Conservation (phyloP, 2,113 vertebrate genomes). For the Pavo muticus region DNA sequence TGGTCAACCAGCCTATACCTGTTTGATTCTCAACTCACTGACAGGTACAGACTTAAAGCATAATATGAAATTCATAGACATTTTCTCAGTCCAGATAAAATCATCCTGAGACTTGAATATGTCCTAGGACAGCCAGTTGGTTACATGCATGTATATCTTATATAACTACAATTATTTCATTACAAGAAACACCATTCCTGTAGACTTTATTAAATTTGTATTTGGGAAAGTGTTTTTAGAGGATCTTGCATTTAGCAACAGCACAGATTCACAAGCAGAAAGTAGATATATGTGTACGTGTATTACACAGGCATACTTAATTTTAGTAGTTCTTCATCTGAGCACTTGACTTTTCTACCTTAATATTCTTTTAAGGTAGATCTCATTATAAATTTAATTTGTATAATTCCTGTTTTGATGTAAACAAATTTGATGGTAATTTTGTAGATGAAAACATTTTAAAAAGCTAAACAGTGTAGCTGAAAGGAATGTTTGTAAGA, state of each 20-base stretch:
- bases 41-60: background rate
- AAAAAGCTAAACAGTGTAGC: background rate
- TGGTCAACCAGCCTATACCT: accelerated
- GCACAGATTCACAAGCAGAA: background rate
- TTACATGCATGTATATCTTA: background rate
- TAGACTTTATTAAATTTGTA: background rate
- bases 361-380: conserved; percentile 44
- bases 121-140: background rate
- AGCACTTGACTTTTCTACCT: conserved; percentile 21
- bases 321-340: conserved; percentile 3
- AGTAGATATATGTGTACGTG: background rate
- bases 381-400: conserved; percentile 12
- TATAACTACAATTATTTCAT: background rate
- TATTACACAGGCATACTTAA: background rate
- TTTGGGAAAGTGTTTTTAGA: background rate
- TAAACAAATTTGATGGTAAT: conserved; percentile 46
- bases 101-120: background rate
- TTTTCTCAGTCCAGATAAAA: background rate
- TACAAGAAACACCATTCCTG: background rate
- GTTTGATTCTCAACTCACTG: background rate
- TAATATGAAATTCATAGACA: background rate
- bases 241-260: background rate
- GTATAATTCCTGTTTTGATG: conserved; percentile 11
- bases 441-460: conserved; percentile 7
- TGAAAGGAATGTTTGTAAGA: conserved; percentile 2